Evolutionary conservation across 1,140 invertebrate species (phyloP).

Genomic region (Halesus radiatus): DNA sequence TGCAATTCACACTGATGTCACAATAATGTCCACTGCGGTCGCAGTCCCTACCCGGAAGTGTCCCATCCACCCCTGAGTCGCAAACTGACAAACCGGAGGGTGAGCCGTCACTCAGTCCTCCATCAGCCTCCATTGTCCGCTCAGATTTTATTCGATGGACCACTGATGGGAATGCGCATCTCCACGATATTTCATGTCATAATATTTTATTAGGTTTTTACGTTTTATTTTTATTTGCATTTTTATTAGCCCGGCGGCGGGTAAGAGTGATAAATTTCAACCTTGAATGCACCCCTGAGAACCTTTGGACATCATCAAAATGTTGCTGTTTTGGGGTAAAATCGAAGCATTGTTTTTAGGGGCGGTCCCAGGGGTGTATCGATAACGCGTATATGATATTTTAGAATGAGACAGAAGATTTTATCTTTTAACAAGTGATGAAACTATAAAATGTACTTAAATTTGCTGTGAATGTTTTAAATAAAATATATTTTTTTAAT

Average conservation of each 20-base stretch:
- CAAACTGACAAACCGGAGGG: not conserved
- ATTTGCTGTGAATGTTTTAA: too few species aligned
- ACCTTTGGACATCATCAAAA: conserved; percentile 52
- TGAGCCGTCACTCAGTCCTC: conserved; percentile 54
- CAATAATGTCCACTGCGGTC: conserved; percentile 17
- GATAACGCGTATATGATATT: not conserved
- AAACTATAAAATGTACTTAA: too few species aligned
- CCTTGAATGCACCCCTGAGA: conserved; percentile 47
- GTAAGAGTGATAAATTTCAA: conserved; percentile 50
- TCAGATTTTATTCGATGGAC: conserved; percentile 40
- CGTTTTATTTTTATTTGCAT: conserved; percentile 58
- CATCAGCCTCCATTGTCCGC: conserved; percentile 53
- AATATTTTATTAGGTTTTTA: conserved; percentile 57
- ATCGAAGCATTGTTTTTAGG: conserved; percentile 7
- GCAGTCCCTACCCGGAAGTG: conserved; percentile 40
- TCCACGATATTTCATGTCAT: conserved; percentile 52
- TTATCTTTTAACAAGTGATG: too few species aligned
- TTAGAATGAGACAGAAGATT: not conserved
- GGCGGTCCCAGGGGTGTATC: not conserved
- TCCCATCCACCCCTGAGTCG: conserved; percentile 13
- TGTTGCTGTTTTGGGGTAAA: conserved; percentile 43
- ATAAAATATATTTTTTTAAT: too few species aligned
- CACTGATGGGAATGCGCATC: conserved; percentile 40
- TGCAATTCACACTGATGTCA: not conserved
- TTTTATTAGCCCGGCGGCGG: conserved; percentile 54